Evolutionary conservation across 2,113 vertebrate species (phyloP).

Genomic region (Alligator mississippiensis): DNA sequence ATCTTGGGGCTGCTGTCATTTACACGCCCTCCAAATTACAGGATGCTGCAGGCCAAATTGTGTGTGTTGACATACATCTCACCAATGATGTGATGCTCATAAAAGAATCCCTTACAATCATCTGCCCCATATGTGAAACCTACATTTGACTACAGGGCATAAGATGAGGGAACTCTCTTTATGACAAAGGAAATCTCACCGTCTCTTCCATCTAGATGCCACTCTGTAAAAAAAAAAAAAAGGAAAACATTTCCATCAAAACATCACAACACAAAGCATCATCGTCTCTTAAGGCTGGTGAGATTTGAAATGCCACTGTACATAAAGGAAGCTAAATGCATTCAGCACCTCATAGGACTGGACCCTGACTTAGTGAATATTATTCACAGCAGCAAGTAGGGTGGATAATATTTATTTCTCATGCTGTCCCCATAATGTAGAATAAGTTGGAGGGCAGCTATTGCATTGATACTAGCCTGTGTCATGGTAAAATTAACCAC

Average conservation of each 20-base stretch:
- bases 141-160: not conserved
- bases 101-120: not conserved
- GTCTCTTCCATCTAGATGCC: not conserved
- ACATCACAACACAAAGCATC: not conserved
- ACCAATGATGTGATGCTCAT: not conserved
- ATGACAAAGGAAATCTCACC: not conserved
- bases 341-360: not conserved
- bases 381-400: not conserved
- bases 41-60: not conserved
- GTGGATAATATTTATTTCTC: not conserved
- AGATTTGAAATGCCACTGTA: not conserved
- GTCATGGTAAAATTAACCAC: not conserved
- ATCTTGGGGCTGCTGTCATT: not conserved
- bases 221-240: not conserved
- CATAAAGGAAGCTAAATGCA: not conserved
- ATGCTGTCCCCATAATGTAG: not conserved
- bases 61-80: constrained; percentile 15
- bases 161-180: not conserved
- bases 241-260: not conserved
- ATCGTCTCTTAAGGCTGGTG: not conserved
- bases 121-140: not conserved
- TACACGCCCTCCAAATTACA: not conserved
- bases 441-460: not conserved
- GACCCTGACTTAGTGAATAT: not conserved
- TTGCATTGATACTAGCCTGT: not conserved